Evolutionary conservation across 2,797 vertebrate genomes (phyloP).

Genomic region (Chelmon rostratus): DNA sequence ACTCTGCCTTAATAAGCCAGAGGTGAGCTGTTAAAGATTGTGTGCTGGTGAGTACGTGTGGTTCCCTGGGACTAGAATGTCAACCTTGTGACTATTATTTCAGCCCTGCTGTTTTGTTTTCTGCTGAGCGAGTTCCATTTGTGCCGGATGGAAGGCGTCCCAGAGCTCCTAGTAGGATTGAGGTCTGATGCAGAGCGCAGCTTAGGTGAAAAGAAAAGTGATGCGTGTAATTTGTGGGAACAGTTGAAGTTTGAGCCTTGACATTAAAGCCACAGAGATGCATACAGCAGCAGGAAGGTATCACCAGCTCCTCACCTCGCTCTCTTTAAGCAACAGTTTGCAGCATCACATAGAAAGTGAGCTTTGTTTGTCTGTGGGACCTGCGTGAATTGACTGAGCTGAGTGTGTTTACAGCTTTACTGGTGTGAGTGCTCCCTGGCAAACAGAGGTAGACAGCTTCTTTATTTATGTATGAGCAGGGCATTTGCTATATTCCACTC

Average conservation of each 20-base stretch:
- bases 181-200: constrained; percentile 2
- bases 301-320: not conserved
- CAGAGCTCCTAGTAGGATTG: constrained; percentile 6
- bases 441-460: constrained; percentile 34
- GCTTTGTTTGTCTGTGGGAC: constrained; percentile 13
- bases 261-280: not conserved
- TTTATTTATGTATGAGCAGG: constrained; percentile 52
- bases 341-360: not conserved
- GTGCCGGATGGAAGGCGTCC: not conserved
- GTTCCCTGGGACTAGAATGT: constrained; percentile 37
- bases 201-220: constrained; percentile 3
- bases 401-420: constrained; percentile 25
- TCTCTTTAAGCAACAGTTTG: constrained; percentile 4
- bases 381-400: not conserved
- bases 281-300: not conserved
- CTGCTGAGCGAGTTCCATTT: constrained; percentile 17
- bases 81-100: constrained; percentile 31
- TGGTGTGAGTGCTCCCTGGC: constrained; percentile 21
- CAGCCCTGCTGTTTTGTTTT: constrained; percentile 14
- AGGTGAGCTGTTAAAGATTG: constrained; percentile 43
- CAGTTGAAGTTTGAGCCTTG: not conserved
- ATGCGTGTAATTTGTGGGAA: not conserved
- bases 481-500: constrained; percentile 41
- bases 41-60: not conserved
- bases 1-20: constrained; percentile 43